phyloP scores from a whole-genome alignment of 2,797 vertebrate genomes.

The Sebastes steindachneri region DNA sequence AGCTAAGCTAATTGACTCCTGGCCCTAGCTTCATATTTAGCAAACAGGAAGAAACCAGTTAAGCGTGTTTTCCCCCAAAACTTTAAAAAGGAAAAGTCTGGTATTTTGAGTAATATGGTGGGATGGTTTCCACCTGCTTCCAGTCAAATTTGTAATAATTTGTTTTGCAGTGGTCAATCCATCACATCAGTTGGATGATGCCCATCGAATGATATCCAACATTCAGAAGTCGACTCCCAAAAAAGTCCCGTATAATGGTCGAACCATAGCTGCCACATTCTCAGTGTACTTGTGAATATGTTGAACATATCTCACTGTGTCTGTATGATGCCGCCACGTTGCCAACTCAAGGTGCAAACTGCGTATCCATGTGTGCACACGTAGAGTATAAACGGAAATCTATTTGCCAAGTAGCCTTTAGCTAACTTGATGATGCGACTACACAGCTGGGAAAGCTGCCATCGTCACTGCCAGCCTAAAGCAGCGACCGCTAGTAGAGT shows the following conservation, averaged over 20 bases:
- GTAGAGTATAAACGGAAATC: slow-evolving; percentile 4
- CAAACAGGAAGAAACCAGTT: too few species aligned
- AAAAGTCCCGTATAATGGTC: slow-evolving; percentile 1
- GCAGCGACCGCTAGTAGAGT: slow-evolving; percentile 31
- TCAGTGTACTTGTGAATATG: slow-evolving; percentile 26
- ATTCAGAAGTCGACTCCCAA: neutral
- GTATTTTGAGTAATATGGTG: too few species aligned
- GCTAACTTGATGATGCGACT: slow-evolving; percentile 52
- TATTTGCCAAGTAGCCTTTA: slow-evolving; percentile 73
- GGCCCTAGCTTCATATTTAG: too few species aligned
- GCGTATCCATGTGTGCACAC: neutral
- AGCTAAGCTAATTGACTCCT: neutral
- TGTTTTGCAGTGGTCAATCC: neutral
- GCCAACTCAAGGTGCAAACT: slow-evolving; percentile 38
- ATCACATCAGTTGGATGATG: neutral
- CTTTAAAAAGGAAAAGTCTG: too few species aligned
- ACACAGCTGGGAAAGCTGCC: slow-evolving; percentile 53
- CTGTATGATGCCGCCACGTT: slow-evolving; percentile 34
- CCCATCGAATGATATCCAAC: too few species aligned
- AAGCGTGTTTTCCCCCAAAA: too few species aligned
- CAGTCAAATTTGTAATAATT: too few species aligned
- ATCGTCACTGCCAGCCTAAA: slow-evolving; percentile 73
- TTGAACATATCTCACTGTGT: slow-evolving; percentile 40
- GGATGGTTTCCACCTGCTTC: too few species aligned
- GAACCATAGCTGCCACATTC: slow-evolving; percentile 24